These are phyloP conservation scores for Melinaea marsaeus DNA, from an alignment of 2,888 invertebrate species.

Conservation along the genomic window DNA sequence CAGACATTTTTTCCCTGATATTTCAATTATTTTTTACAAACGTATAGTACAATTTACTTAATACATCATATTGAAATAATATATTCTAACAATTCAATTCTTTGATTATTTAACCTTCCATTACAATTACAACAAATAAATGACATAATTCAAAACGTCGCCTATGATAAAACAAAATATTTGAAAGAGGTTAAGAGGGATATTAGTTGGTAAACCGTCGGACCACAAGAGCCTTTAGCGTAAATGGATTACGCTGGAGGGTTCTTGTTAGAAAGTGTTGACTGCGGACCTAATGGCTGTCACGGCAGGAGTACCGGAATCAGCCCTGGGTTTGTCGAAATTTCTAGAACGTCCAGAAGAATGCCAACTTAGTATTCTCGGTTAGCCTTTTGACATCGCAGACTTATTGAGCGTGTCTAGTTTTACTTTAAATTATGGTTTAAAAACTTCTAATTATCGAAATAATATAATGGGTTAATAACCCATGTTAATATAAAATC, in stretches of 20 bases:
- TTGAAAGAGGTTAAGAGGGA: constrained; percentile 5
- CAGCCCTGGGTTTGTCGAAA: neutral
- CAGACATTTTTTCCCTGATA: no score
- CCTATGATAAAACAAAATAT: neutral
- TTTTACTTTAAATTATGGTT: no score
- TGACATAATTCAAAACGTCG: neutral
- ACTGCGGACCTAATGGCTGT: constrained; percentile 59
- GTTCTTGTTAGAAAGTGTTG: constrained; percentile 68
- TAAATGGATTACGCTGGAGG: constrained; percentile 69
- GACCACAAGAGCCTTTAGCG: constrained; percentile 48
- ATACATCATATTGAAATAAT: no score
- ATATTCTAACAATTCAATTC: no score
- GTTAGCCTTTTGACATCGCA: no score
- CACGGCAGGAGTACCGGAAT: constrained; percentile 52
- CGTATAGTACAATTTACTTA: no score
- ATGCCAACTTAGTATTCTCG: neutral
- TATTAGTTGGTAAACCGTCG: constrained; percentile 41
- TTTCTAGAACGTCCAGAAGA: neutral
- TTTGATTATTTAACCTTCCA: no score
- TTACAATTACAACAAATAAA: neutral
- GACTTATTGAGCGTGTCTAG: no score
- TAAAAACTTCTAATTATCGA: no score
- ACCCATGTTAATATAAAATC: no score
- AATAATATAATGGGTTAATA: no score
- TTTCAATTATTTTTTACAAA: no score